Evolutionary conservation across 2,888 invertebrate genomes (phyloP).

Genomic region (Harpalus rubripes): DNA sequence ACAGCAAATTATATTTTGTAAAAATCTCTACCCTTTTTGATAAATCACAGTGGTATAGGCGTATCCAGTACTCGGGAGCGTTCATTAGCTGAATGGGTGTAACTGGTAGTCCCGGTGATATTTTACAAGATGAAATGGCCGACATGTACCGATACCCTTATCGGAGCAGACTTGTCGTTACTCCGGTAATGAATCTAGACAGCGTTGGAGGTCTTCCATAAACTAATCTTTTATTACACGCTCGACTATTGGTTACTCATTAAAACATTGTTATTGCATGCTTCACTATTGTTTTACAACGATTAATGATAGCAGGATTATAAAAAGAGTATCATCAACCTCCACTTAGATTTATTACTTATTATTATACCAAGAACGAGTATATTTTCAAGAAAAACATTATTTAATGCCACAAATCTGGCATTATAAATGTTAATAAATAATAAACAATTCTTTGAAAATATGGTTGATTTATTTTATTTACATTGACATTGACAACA

Average conservation of each 20-base stretch:
- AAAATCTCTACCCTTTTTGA: constrained; percentile 21
- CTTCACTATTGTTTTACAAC: constrained; percentile 44
- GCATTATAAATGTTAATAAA: too few species aligned
- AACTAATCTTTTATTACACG: constrained; percentile 60
- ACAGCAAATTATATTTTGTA: constrained; percentile 34
- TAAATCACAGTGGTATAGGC: constrained; percentile 53
- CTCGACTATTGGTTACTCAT: constrained; percentile 50
- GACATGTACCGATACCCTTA: constrained; percentile 66
- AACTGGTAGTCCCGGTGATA: constrained; percentile 62
- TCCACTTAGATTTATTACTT: neutral
- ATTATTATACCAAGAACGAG: neutral
- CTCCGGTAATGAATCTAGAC: constrained; percentile 62
- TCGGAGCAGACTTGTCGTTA: constrained; percentile 57
- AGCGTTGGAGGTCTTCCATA: constrained; percentile 67
- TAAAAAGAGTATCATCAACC: neutral
- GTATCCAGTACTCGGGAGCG: constrained; percentile 26
- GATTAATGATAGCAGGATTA: constrained; percentile 36
- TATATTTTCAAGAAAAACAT: neutral
- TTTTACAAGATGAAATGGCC: constrained; percentile 66
- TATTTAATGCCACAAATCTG: too few species aligned
- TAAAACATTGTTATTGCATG: constrained; percentile 58
- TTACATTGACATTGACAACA: too few species aligned
- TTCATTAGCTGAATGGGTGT: constrained; percentile 65
- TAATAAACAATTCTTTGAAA: too few species aligned
- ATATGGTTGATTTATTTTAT: too few species aligned